Conservation (phyloP, 2,113 vertebrate species). For the Montifringilla adamsi region DNA sequence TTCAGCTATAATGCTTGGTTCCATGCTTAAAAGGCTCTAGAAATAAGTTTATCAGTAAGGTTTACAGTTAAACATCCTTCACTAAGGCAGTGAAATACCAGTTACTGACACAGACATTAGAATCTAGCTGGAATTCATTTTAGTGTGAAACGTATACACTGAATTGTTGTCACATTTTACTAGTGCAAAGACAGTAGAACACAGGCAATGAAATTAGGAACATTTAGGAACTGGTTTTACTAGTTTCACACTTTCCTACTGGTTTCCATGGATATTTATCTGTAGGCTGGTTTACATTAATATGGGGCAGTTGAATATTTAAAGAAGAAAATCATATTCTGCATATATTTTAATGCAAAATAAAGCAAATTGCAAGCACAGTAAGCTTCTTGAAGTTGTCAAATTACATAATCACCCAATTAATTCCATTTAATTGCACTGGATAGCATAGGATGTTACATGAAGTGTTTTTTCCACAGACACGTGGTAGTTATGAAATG, state of each 20-base stretch:
- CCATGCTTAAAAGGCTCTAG: neutral
- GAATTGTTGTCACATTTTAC: neutral
- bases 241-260: conserved; percentile 2
- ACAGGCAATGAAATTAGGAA: neutral
- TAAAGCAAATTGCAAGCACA: neutral
- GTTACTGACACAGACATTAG: neutral
- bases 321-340: neutral
- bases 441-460: neutral
- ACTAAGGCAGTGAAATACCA: neutral
- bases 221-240: neutral
- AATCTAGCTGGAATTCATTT: neutral
- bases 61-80: neutral
- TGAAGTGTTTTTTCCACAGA: neutral
- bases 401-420: neutral
- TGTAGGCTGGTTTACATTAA: conserved; percentile 1
- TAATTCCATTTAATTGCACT: neutral
- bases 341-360: neutral
- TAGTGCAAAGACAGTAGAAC: neutral
- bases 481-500: neutral
- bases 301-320: neutral
- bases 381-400: neutral
- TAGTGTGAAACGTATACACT: neutral
- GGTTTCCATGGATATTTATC: conserved; percentile 37
- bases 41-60: neutral
- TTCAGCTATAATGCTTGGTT: neutral